Base-by-base conservation (phyloP, 2,888 invertebrate genomes). In the Ganaspis brasiliensis region DNA sequence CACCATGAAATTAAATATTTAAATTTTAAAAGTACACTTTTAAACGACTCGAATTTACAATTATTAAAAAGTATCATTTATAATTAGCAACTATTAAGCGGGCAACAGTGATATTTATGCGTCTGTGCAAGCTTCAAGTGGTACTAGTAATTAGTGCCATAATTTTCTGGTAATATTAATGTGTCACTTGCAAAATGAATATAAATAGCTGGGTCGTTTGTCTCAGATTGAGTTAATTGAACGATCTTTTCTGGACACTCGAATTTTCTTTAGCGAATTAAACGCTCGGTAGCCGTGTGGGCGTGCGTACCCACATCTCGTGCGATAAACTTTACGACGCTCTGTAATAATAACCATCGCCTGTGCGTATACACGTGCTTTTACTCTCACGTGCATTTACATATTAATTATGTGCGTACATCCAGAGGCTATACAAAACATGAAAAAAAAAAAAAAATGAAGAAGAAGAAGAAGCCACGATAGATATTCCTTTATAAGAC, bases 401-500 rank as follows among this genome's bases (percentile, higher is more conserved):
- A 72, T 72, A 72, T 72, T 72, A 72, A 72, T 55, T 72, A 56
- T 72, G 52, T 37, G 72, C 72, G 52, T 72, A 72, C 56, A 72
- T n/a, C 55, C 26, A 37, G 55, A 21, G 19, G 52, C 37, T 16
- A 21, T 55, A 14, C 12, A 21, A 31, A 67, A 21, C 12, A 37
- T 6, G 24, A 63, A 67, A 63, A 45, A 8, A 59, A 49, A 49
- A 16, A 49, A 5, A 49, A 49, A 14, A 45, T 0, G 45, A 45
- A 12, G 45, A 45, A 12, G 10, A 12, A 45, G 10, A 49, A 49
- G 16, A 49, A 49, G 14, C 3, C 12, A 67, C 4, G 40, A 67
- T 21, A 40, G 45, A 67, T 67, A 40, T 45, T 40, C 26, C 16
- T 67, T 24, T 67, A n/a, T 67, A 49, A 67, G 24, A 45, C 26